Conservation (phyloP, 2,797 vertebrate species). For the Micropoecilia bifurca region DNA sequence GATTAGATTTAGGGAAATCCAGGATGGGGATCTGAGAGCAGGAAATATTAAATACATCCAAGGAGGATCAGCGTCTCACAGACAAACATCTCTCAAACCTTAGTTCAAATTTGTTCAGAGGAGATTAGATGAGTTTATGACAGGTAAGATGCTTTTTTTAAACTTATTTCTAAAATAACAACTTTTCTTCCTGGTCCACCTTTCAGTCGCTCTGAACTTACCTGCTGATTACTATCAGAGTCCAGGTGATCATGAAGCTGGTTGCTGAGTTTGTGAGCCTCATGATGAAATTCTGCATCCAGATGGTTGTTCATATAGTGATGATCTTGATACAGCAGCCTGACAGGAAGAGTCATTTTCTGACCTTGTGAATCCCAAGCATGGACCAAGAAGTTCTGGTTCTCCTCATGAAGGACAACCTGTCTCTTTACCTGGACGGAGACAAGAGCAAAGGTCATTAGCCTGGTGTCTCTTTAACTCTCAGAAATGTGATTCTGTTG, state of each 20-base stretch:
- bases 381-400: slow-evolving; percentile 57
- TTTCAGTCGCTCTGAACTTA: neutral
- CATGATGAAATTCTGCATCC: neutral
- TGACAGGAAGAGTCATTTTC: slow-evolving; percentile 56
- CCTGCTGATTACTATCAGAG: neutral
- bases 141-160: no score
- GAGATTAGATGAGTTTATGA: no score
- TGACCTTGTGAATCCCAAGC: slow-evolving; percentile 54
- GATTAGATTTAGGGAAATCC: slow-evolving; percentile 46
- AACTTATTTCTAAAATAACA: no score
- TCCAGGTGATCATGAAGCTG: neutral
- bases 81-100: no score
- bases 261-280: neutral
- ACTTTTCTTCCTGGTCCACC: neutral
- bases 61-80: no score
- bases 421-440: slow-evolving; percentile 52
- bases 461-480: no score
- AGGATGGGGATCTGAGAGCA: slow-evolving; percentile 39
- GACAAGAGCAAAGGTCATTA: no score
- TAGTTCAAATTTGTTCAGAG: no score
- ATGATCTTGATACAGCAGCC: slow-evolving; percentile 28
- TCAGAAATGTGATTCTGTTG: no score
- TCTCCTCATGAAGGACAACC: slow-evolving; percentile 58
- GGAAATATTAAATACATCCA: no score
- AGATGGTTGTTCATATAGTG: slow-evolving; percentile 12